These are phyloP conservation scores for Lynx canadensis DNA, from an alignment of 2,113 vertebrate species.

Conservation along the genomic window DNA sequence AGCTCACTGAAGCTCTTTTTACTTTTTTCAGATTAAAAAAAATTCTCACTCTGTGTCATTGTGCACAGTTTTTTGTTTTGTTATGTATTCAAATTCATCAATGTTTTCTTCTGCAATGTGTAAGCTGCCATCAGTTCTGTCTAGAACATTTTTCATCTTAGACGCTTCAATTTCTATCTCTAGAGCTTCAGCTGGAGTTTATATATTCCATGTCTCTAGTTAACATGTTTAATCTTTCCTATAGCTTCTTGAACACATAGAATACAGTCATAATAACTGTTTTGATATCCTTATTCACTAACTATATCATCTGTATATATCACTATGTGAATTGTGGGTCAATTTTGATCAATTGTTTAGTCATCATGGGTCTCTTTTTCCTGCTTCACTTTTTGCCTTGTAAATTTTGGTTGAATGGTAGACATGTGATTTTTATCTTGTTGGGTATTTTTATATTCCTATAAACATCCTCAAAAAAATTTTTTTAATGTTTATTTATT, in stretches of 20 bases:
- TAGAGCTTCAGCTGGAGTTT: not conserved
- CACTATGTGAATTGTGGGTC: not conserved
- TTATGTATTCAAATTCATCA: not conserved
- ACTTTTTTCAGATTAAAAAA: not conserved
- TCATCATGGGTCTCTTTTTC: not conserved
- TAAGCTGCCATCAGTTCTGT: not conserved
- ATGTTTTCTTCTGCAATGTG: not conserved
- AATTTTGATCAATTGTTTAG: not conserved
- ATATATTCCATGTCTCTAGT: not conserved
- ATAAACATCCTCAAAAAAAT: not conserved
- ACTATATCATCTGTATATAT: not conserved
- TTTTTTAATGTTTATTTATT: no score
- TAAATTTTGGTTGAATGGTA: not conserved
- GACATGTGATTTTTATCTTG: slow-evolving; percentile 15
- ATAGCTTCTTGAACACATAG: not conserved
- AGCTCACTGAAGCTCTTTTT: not conserved
- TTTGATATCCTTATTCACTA: not conserved
- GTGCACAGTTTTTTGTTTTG: not conserved
- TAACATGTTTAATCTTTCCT: not conserved
- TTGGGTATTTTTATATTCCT: slow-evolving; percentile 4
- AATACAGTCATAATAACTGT: not conserved
- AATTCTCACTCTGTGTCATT: not conserved
- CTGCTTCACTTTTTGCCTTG: not conserved
- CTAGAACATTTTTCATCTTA: not conserved
- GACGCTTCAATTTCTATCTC: not conserved